Conservation (phyloP, 92 coral and sea anemone genomes). For the Ricordea florida region DNA sequence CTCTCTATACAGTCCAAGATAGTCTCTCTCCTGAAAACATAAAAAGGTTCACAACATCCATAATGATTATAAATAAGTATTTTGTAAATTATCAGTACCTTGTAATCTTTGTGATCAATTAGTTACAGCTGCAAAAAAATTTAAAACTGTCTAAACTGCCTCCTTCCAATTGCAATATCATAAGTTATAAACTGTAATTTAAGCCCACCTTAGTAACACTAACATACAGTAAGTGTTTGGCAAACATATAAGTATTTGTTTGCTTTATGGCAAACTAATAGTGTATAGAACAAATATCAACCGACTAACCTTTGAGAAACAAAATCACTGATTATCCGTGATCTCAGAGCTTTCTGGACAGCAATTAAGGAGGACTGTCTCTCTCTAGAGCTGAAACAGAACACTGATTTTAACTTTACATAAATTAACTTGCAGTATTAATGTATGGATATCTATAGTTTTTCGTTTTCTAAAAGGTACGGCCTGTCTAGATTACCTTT, state of each 20-base stretch:
- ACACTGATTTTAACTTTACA: neutral
- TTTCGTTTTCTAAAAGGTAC: neutral
- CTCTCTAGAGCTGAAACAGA: constrained; percentile 63
- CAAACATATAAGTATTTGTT: neutral
- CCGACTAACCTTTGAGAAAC: constrained; percentile 70
- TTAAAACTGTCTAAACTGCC: no score
- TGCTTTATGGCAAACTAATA: neutral
- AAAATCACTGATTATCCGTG: constrained; percentile 76
- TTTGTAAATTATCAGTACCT: no score
- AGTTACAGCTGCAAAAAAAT: no score
- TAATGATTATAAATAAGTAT: neutral
- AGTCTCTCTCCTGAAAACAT: constrained; percentile 65
- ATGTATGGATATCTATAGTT: neutral
- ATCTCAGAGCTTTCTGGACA: constrained; percentile 78
- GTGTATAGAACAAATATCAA: neutral
- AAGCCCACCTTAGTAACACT: no score
- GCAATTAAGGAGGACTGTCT: constrained; percentile 78
- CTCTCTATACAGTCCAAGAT: constrained; percentile 76
- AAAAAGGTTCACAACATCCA: neutral
- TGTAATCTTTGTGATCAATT: no score
- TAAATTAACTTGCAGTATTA: neutral
- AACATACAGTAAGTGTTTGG: neutral
- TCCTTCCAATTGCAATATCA: no score
- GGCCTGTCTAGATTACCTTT: no score
- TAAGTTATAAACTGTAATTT: no score